A percentile compares a stretch with the other conserved stretches of the same genome.
phyloP scores from a whole-genome alignment of 2,113 vertebrate species.

The Atlantisia rogersi region DNA sequence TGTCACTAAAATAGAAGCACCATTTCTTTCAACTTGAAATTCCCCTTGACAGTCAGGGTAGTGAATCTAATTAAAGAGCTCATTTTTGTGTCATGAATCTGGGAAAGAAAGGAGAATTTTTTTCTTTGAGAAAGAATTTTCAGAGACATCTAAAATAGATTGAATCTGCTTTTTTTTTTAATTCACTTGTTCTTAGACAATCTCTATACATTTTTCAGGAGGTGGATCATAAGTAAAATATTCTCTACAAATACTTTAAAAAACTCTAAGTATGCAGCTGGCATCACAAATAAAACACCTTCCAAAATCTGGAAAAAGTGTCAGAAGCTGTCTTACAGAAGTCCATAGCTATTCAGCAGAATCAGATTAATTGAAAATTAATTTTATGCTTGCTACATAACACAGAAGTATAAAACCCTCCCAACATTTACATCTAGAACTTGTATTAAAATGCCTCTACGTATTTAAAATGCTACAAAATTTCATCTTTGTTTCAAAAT shows the following conservation, averaged over 20 bases:
- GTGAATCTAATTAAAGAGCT: not conserved
- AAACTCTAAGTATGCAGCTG: not conserved
- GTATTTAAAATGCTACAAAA: not conserved
- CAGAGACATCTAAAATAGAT: not conserved
- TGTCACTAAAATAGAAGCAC: not conserved
- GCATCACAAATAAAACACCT: not conserved
- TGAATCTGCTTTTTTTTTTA: not conserved
- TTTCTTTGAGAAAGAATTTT: not conserved
- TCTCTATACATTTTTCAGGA: not conserved
- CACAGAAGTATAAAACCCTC: not conserved
- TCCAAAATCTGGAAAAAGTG: not conserved
- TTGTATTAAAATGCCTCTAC: not conserved
- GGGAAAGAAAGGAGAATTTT: not conserved
- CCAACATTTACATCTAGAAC: not conserved
- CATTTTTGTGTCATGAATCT: not conserved
- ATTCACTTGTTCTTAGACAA: not conserved
- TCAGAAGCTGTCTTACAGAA: not conserved
- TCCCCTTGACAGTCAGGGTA: not conserved
- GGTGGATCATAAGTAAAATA: not conserved
- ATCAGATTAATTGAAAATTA: not conserved
- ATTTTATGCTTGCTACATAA: not conserved
- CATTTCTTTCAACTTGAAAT: constrained; percentile 2
- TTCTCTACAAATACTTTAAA: not conserved
- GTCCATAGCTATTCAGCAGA: rapidly evolving
- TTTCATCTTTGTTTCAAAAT: not conserved